These are phyloP conservation scores for Hypocryptadius cinnamomeus DNA, from an alignment of 2,113 vertebrate genomes.

Conservation along the genomic window DNA sequence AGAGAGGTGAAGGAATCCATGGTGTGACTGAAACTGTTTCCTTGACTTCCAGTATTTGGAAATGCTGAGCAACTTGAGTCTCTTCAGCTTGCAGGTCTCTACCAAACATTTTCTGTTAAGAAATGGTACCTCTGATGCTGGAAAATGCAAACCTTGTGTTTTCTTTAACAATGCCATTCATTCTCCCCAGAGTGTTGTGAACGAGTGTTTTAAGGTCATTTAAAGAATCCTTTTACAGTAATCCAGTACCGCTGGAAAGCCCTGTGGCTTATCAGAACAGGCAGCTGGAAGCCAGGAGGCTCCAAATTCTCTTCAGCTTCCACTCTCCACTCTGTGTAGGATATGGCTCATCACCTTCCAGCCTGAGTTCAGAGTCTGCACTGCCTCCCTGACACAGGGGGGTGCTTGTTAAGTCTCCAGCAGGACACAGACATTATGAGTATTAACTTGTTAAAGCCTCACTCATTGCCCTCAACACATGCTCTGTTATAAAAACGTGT, in stretches of 20 bases:
- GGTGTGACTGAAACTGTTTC: not conserved
- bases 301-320: not conserved
- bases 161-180: not conserved
- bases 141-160: not conserved
- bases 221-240: not conserved
- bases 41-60: not conserved
- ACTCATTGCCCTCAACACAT: not conserved
- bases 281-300: not conserved
- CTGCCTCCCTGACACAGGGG: not conserved
- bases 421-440: not conserved
- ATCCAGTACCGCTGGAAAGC: not conserved
- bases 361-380: not conserved
- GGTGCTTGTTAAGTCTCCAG: not conserved
- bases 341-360: not conserved
- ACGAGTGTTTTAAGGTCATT: not conserved
- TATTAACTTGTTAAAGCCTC: not conserved
- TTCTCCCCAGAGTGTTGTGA: not conserved
- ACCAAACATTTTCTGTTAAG: not conserved
- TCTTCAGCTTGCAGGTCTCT: not conserved
- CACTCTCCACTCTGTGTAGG: fast-evolving
- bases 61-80: not conserved
- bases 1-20: not conserved
- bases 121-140: not conserved
- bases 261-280: not conserved
- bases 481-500: not conserved